These are phyloP conservation scores for Prenolepis imparis DNA, from an alignment of 2,888 invertebrate genomes.

Conservation along the genomic window DNA sequence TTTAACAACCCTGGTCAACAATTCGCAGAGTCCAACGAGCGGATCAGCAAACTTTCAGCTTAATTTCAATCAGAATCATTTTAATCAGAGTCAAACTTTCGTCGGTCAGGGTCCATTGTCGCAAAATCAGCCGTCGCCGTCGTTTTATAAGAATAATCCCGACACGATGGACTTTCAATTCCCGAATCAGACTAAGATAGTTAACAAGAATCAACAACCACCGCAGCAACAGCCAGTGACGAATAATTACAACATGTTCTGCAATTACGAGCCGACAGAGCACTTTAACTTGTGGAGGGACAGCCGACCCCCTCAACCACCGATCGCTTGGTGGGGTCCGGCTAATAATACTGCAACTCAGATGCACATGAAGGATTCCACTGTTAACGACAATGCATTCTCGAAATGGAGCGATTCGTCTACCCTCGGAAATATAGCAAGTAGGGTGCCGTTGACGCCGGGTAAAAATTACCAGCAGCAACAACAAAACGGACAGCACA, in stretches of 20 bases:
- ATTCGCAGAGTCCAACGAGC: conserved; percentile 63
- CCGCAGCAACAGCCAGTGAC: conserved; percentile 55
- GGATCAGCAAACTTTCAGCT: conserved; percentile 72
- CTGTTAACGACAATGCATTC: conserved; percentile 74
- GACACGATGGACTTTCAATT: conserved; percentile 76
- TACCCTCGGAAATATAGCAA: conserved; percentile 70
- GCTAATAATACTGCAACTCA: conserved; percentile 61
- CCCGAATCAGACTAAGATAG: conserved; percentile 69
- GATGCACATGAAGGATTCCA: conserved; percentile 74
- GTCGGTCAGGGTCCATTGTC: conserved; percentile 66
- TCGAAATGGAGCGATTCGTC: conserved; percentile 80
- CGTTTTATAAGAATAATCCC: conserved; percentile 74
- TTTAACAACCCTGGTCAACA: conserved; percentile 56
- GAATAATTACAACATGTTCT: conserved; percentile 78
- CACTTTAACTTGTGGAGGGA: conserved; percentile 82
- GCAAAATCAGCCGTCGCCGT: conserved; percentile 78
- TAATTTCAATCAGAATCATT: conserved; percentile 75
- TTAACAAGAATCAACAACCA: conserved; percentile 66
- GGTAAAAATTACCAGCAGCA: conserved; percentile 77
- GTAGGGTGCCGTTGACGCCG: conserved; percentile 73
- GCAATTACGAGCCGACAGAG: conserved; percentile 79
- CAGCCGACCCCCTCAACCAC: conserved; percentile 78
- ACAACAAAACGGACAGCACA: conserved; percentile 59
- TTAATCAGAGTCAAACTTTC: conserved; percentile 68
- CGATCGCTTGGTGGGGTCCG: conserved; percentile 81